phyloP scores from a whole-genome alignment of 1,140 invertebrate species.

The Drosophila triauraria region DNA sequence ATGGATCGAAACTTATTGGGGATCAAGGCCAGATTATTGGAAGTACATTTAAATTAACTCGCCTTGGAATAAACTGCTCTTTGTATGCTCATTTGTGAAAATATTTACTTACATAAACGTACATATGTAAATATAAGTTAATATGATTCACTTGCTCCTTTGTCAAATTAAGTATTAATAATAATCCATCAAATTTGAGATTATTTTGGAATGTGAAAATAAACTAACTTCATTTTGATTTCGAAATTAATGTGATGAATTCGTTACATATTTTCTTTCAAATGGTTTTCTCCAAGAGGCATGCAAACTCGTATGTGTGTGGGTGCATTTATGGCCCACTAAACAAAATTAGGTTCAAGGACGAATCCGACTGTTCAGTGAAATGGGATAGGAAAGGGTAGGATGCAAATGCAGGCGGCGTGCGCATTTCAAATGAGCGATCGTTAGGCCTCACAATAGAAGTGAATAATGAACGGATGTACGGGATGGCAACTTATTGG shows the following conservation, averaged over 20 bases:
- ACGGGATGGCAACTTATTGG: slow-evolving; percentile 38
- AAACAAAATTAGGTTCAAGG: slow-evolving; percentile 48
- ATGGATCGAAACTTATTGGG: neutral
- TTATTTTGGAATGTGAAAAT: no score
- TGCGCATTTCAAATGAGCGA: slow-evolving; percentile 30
- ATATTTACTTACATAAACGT: no score
- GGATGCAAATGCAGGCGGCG: slow-evolving; percentile 41
- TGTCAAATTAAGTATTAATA: no score
- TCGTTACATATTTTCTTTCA: neutral
- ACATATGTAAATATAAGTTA: no score
- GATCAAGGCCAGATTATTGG: neutral
- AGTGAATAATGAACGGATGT: slow-evolving; percentile 9
- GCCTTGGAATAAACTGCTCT: no score
- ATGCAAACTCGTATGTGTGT: slow-evolving; percentile 4
- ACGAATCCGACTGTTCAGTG: slow-evolving; percentile 23
- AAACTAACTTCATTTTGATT: no score
- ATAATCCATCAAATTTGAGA: no score
- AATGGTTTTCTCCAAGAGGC: no score
- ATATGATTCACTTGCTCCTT: no score
- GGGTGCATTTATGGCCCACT: slow-evolving; percentile 5
- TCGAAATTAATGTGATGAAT: neutral
- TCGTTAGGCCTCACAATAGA: slow-evolving; percentile 34
- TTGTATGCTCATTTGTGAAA: no score
- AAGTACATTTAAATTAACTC: neutral
- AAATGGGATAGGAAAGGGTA: slow-evolving; percentile 46